phyloP scores from a whole-genome alignment of 1,140 invertebrate species.

The Doryteuthis pealeii region DNA sequence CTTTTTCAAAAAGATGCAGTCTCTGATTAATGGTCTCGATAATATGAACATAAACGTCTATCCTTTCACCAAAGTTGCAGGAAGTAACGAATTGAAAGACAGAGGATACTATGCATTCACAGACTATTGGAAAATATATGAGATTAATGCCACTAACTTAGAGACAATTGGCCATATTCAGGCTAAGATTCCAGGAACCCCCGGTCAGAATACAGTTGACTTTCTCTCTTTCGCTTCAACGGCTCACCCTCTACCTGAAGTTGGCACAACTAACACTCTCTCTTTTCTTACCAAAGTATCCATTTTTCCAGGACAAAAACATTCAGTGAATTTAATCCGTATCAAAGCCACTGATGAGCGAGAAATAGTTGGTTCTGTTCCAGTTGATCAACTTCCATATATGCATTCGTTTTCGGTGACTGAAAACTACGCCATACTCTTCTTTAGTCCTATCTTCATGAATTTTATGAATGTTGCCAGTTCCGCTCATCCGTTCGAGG shows the following conservation, averaged over 20 bases:
- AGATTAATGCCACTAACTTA: constrained; percentile 33
- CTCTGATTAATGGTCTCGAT: constrained; percentile 42
- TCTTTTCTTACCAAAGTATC: constrained; percentile 41
- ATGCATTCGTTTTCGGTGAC: constrained; percentile 54
- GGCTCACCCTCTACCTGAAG: constrained; percentile 47
- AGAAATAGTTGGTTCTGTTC: constrained; percentile 37
- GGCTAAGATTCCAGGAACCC: not conserved
- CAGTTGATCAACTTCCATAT: constrained; percentile 46
- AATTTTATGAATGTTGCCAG: constrained; percentile 35
- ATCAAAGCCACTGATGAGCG: constrained; percentile 33
- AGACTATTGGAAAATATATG: constrained; percentile 52
- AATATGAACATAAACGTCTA: constrained; percentile 54
- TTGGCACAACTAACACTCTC: constrained; percentile 33
- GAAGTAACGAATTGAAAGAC: too few species aligned
- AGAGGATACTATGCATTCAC: constrained; percentile 44
- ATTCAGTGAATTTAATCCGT: constrained; percentile 37
- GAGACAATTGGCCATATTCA: constrained; percentile 24
- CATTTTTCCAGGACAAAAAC: constrained; percentile 28
- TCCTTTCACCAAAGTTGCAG: constrained; percentile 18
- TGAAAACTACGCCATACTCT: constrained; percentile 41
- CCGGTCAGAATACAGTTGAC: constrained; percentile 7
- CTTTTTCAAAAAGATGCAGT: constrained; percentile 32
- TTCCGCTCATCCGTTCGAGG: constrained; percentile 35
- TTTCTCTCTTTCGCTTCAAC: constrained; percentile 43
- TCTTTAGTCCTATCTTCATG: constrained; percentile 46